phyloP scores from a whole-genome alignment of 2,797 vertebrate species.

The Benthosema pterotum region DNA sequence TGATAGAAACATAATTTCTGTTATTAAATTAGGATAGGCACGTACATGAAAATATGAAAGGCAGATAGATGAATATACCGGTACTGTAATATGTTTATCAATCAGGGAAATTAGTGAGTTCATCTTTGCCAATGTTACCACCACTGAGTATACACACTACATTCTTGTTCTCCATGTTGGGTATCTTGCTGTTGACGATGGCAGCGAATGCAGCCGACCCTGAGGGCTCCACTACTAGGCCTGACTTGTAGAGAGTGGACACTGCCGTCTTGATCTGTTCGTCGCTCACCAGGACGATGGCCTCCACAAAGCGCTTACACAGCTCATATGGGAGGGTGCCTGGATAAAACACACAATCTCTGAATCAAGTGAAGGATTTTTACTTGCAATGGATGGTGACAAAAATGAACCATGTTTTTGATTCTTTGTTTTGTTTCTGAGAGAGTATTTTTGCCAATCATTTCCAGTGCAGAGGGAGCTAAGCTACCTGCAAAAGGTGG shows the following conservation, averaged over 20 bases:
- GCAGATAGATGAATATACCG: no score
- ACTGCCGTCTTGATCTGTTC: conserved; percentile 78
- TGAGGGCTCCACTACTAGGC: conserved; percentile 80
- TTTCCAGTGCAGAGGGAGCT: background rate
- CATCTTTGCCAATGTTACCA: conserved; percentile 82
- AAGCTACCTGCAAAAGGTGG: conserved; percentile 79
- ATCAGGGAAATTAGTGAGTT: conserved; percentile 70
- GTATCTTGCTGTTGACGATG: conserved; percentile 70
- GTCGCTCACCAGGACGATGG: conserved; percentile 78
- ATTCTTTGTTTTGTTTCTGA: no score
- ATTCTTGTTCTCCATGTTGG: conserved; percentile 66
- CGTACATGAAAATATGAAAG: background rate
- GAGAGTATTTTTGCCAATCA: background rate
- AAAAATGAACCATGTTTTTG: background rate
- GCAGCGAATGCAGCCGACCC: conserved; percentile 80
- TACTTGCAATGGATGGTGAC: background rate
- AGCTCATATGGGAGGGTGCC: conserved; percentile 75
- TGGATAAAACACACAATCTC: conserved; percentile 27
- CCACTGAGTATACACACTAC: conserved; percentile 79
- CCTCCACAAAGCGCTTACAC: conserved; percentile 75
- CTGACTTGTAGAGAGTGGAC: conserved; percentile 72
- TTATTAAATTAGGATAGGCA: background rate
- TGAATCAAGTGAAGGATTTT: no score
- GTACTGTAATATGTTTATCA: conserved; percentile 40
- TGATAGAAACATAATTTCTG: no score